Evolutionary conservation across 1,140 invertebrate species (phyloP), one percentile per base, ranked within the genome.

Genomic region (Drosophila ficusphila): DNA sequence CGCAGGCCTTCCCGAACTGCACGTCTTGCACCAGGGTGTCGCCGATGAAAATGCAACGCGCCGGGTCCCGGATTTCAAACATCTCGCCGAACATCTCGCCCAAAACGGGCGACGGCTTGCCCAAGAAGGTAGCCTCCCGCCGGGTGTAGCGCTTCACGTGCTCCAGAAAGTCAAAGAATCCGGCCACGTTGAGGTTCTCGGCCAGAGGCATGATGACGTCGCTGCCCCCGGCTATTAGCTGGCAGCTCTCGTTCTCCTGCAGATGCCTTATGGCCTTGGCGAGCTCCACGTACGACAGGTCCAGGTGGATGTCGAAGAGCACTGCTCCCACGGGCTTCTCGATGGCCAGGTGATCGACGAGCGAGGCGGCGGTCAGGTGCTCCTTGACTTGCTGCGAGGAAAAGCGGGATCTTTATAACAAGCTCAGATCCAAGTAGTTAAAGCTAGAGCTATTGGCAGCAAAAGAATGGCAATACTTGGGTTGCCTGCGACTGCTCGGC

Each of bases 21-120:
- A 94, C 92, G 56, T 94, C 94, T 74, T 93, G 91, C 6, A 92
- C 90, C 3, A 93, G 93, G 92, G 93, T 92, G 49, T 94, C 94
- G 5, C 94, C 94, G 52, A 94, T 92, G 52, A 94, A 94, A 2
- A 94, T 86, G 23, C 94, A 93, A 61, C 93, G 92, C 44, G 90
- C 83, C 0, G 93, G 92, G 49, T 93, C 79, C 0, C 75, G 83
- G 4, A 94, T 90, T 0, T 92, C 89, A 19, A 91, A 93, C 27
- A 92, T 90, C 6, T 92, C 60, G 4, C 90, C 47, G 2, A 93
- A 56, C 57, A 90, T 92, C n/a, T 92, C 58, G 12, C 92, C 93
- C 3, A 94, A 86, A 14, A 83, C 36, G 46, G 91, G 74, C 3
- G 93, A 92, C 0, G 94, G 94, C 54, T 94, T 94, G 0, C 92